Evolutionary conservation across 2,797 vertebrate species (phyloP).

Genomic region (Rhadinocentrus ornatus): DNA sequence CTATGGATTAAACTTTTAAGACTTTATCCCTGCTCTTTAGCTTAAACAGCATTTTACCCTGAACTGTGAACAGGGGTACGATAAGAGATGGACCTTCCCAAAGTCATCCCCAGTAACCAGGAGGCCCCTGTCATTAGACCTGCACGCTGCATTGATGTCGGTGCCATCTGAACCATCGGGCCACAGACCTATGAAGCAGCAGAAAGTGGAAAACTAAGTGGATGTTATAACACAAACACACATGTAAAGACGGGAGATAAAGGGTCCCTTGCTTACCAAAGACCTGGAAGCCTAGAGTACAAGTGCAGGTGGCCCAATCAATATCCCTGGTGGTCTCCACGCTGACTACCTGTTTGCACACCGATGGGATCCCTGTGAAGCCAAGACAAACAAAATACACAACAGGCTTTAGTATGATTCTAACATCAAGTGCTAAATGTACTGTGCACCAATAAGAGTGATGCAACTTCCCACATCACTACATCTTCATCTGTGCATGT

Average conservation of each 20-base stretch:
- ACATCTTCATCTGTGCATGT: background rate
- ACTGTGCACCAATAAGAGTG: background rate
- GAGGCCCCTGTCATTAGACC: conserved; percentile 87
- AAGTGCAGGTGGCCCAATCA: conserved; percentile 92
- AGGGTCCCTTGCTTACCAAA: conserved; percentile 85
- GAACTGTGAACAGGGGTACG: conserved; percentile 94
- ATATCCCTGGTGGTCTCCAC: conserved; percentile 95
- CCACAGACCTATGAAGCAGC: conserved; percentile 88
- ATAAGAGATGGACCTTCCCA: conserved; percentile 97
- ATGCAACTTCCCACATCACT: too few relatives aligned
- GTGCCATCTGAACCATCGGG: conserved; percentile 97
- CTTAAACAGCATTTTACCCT: conserved; percentile 83
- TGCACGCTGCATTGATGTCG: conserved; percentile 93
- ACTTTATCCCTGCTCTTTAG: background rate
- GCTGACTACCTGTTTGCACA: conserved; percentile 97
- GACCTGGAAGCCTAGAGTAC: conserved; percentile 94
- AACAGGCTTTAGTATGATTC: background rate
- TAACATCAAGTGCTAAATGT: background rate
- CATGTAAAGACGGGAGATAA: background rate
- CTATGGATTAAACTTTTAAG: background rate
- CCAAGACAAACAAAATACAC: conserved; percentile 20
- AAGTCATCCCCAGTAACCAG: conserved; percentile 97
- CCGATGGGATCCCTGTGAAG: conserved; percentile 92
- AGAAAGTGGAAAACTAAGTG: background rate
- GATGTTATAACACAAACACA: conserved; percentile 1